phyloP scores from a whole-genome alignment of 2,113 vertebrate species.

The Bubalus kerabau region DNA sequence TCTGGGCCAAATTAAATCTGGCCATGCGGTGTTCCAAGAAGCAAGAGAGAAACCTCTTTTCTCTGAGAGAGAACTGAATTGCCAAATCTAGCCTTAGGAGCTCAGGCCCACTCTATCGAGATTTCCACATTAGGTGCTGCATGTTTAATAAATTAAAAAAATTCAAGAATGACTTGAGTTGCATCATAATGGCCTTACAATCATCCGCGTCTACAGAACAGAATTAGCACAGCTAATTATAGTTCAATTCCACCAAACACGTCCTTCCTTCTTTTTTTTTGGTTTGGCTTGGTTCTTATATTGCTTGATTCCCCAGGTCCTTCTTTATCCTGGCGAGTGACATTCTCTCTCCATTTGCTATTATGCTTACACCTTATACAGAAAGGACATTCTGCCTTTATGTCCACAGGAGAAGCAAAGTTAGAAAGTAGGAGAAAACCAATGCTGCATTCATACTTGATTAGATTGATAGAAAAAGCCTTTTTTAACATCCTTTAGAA shows the following conservation, averaged over 20 bases:
- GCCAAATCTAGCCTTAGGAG: background rate
- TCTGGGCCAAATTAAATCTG: background rate
- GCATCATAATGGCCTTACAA: background rate
- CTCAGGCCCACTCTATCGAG: too few species aligned
- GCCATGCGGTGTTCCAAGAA: fast-evolving
- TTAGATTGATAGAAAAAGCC: background rate
- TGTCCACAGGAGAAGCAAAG: background rate
- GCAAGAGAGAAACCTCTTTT: background rate
- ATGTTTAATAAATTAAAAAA: background rate
- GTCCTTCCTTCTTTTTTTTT: background rate
- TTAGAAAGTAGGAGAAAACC: background rate
- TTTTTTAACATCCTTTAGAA: background rate
- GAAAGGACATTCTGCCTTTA: background rate
- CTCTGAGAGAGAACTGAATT: background rate
- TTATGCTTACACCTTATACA: background rate
- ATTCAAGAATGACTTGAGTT: background rate
- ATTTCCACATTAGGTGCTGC: background rate
- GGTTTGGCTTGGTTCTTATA: background rate
- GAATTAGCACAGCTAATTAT: background rate
- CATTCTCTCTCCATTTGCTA: background rate
- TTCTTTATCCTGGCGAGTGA: background rate
- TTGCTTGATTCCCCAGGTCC: background rate
- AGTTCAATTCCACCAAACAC: background rate
- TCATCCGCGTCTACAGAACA: background rate
- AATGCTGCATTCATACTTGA: background rate